Evolutionary conservation across 1,140 invertebrate genomes (phyloP), one percentile per base, ranked within the genome.

Genomic region (Drosophila funebris): DNA sequence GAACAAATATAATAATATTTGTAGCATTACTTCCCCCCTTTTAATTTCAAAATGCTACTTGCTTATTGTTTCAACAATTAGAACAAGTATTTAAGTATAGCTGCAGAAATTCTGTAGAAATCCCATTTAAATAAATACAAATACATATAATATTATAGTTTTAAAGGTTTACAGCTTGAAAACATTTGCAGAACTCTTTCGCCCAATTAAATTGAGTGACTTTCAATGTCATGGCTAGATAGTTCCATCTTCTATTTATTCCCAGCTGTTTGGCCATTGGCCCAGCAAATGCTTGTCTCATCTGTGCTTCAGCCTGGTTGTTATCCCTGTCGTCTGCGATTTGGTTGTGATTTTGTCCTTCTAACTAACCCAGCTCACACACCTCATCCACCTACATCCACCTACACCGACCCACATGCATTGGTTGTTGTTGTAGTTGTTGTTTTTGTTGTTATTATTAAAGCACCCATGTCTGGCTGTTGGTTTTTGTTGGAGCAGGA

Each of bases 311-410:
- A 76, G 52, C 31, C 70, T 61, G 64, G 41, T 56, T 69, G 61
- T 79, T 78, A 70, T 76, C 71, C 79, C 63, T 75, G 79, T 82
- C 79, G 79, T 82, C 79, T 82, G 79, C 74, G 64, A 83, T 39
- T 83, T 83, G 79, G 75, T 66, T 75, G 75, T 76, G 79, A 83
- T 83, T 83, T 82, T 83, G 79, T 83, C 79, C 63, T 27, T 27
- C 44, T 11, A 20, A n/a, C 37, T 37, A 3, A 11, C 2, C 24
- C 41, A 16, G 8, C 36, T 16, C 44, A 13, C 4, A 7, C 33
- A 13, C 33, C 9, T 48, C 24, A 22, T 4, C 53, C 36, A 8
- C 61, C 62, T 50, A 27, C 33, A n/a, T 14, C 44, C 27, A 31
- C 11, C 58, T 24, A 37, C 53, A 36, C 14, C 27, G 29, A 44